These are phyloP conservation scores for Palloptera scutellata DNA, from an alignment of 2,888 invertebrate genomes.

Conservation along the genomic window DNA sequence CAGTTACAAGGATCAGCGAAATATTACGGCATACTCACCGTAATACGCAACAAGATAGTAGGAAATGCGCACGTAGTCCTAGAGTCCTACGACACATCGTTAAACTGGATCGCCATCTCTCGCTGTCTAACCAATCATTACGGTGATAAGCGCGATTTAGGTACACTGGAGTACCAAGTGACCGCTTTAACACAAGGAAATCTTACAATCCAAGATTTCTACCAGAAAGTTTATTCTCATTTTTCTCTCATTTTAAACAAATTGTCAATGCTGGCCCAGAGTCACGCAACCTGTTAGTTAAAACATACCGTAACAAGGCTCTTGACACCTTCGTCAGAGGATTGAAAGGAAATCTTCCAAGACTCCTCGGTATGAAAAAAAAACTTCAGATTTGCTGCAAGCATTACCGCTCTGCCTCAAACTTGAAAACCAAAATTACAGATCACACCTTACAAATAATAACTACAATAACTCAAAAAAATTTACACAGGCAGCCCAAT, in stretches of 20 bases:
- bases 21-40: conserved; percentile 21
- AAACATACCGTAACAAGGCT: conserved; percentile 18
- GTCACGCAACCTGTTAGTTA: conserved; percentile 1
- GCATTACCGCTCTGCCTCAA: not conserved
- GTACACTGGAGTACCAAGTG: conserved; percentile 25
- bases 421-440: conserved; percentile 10
- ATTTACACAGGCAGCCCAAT: not conserved
- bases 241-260: not conserved
- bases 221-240: conserved; percentile 18
- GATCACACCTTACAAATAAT: conserved; percentile 12
- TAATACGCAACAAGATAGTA: not conserved
- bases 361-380: conserved; percentile 5
- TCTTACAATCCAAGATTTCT: too few relatives aligned
- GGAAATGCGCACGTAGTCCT: conserved; percentile 17
- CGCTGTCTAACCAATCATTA: conserved; percentile 30
- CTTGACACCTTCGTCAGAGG: conserved; percentile 22
- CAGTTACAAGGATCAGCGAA: not conserved
- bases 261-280: not conserved
- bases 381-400: not conserved
- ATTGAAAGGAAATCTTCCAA: conserved; percentile 2
- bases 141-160: conserved; percentile 32
- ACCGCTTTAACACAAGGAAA: conserved; percentile 26
- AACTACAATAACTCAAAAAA: not conserved
- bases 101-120: conserved; percentile 32
- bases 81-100: conserved; percentile 15